These are phyloP conservation scores for Cercopithecus mitis DNA, from an alignment of 2,797 vertebrate species.

Conservation along the genomic window DNA sequence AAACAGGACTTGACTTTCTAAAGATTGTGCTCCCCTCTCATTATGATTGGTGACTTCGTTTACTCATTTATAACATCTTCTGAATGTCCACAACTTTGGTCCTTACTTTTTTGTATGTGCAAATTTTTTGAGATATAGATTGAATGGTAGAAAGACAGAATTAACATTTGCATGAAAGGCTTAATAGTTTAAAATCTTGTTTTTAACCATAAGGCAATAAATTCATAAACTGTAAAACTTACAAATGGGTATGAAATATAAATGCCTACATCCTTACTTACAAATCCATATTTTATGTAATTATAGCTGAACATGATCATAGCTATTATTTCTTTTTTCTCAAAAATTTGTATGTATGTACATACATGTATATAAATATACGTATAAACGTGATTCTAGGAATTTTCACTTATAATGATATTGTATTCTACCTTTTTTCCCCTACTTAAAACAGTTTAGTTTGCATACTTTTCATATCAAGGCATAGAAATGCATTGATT, in stretches of 20 bases:
- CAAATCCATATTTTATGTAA: background rate
- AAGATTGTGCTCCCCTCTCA: background rate
- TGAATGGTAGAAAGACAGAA: background rate
- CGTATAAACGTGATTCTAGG: background rate
- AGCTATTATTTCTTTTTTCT: background rate
- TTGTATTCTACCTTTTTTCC: background rate
- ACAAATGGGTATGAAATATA: background rate
- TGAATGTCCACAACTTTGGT: background rate
- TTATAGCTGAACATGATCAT: background rate
- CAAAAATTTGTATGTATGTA: background rate
- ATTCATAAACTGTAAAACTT: background rate
- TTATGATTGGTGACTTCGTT: background rate
- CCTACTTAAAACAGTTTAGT: background rate
- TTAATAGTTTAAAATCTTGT: background rate
- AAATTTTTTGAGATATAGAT: slow-evolving; percentile 7
- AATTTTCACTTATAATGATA: background rate
- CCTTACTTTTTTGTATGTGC: background rate
- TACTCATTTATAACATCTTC: background rate
- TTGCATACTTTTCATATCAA: background rate
- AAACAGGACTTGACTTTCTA: background rate
- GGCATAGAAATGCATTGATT: background rate
- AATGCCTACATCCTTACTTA: background rate
- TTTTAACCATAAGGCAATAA: background rate
- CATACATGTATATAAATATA: background rate
- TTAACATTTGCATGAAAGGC: background rate